phyloP scores from a whole-genome alignment of 2,888 invertebrate genomes.

The Acleris cristana region DNA sequence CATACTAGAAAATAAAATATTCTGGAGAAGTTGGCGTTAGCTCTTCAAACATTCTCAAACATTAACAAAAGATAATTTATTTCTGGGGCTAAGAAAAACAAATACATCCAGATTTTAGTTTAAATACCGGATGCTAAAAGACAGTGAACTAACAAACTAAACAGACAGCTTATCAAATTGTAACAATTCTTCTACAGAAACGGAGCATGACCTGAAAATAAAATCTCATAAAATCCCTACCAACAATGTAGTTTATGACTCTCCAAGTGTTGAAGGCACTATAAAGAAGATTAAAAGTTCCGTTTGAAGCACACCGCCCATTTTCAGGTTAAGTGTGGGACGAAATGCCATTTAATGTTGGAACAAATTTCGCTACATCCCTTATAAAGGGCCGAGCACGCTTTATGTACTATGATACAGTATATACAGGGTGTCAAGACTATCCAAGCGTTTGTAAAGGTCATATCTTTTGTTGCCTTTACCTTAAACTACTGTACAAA shows the following conservation, averaged over 20 bases:
- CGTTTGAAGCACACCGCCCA: constrained; percentile 20
- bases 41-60: no score
- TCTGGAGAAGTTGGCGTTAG: no score
- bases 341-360: constrained; percentile 28
- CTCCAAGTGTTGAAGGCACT: constrained; percentile 16
- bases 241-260: constrained; percentile 25
- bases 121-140: neutral
- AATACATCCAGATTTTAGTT: no score
- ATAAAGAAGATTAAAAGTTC: constrained; percentile 32
- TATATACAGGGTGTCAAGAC: constrained; percentile 4
- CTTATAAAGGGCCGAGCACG: neutral
- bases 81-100: no score
- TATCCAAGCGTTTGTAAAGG: neutral
- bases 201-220: constrained; percentile 14
- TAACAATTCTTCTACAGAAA: constrained; percentile 2
- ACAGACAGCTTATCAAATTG: neutral
- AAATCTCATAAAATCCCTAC: constrained; percentile 15
- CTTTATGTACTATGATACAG: constrained; percentile 8
- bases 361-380: constrained; percentile 21
- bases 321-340: constrained; percentile 33
- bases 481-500: no score
- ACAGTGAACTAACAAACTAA: neutral
- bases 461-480: no score
- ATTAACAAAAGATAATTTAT: no score
- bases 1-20: no score